Percentiles rank a stretch among this genome's conserved stretches.
phyloP scores from a whole-genome alignment of 2,113 vertebrate species.

The Pogona vitticeps region DNA sequence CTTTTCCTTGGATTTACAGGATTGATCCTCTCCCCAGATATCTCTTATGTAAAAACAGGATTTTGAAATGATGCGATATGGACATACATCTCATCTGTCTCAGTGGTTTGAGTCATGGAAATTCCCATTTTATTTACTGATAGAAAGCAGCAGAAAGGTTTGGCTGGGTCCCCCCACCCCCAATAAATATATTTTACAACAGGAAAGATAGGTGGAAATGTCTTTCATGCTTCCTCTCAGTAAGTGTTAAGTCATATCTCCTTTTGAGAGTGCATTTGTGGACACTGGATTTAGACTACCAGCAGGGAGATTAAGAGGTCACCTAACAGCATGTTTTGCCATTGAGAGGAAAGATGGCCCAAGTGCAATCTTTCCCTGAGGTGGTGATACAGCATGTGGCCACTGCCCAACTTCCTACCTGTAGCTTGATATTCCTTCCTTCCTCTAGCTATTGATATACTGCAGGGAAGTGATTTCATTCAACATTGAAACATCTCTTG shows the following conservation, averaged over 20 bases:
- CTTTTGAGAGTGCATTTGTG: not conserved
- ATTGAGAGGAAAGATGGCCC: not conserved
- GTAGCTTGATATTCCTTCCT: not conserved
- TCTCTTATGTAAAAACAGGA: not conserved
- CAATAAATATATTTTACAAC: not conserved
- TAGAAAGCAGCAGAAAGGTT: not conserved
- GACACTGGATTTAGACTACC: not conserved
- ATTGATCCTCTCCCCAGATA: not conserved
- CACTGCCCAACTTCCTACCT: not conserved
- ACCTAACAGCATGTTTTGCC: not conserved
- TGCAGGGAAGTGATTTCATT: slow-evolving; percentile 28
- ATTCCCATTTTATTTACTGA: not conserved
- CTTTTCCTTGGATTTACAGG: slow-evolving; percentile 23
- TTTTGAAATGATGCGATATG: not conserved
- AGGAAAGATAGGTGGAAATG: not conserved
- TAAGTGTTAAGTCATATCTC: not conserved
- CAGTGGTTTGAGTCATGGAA: not conserved
- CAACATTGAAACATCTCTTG: slow-evolving; percentile 13
- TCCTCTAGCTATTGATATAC: not conserved
- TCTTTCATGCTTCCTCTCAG: not conserved
- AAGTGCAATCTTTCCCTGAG: not conserved
- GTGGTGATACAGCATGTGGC: not conserved
- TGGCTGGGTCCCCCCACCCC: not conserved
- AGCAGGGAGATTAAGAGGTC: not conserved
- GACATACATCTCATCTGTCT: not conserved